These are phyloP conservation scores for Collichthys lucidus DNA, from an alignment of 2,113 vertebrate genomes.

Conservation along the genomic window DNA sequence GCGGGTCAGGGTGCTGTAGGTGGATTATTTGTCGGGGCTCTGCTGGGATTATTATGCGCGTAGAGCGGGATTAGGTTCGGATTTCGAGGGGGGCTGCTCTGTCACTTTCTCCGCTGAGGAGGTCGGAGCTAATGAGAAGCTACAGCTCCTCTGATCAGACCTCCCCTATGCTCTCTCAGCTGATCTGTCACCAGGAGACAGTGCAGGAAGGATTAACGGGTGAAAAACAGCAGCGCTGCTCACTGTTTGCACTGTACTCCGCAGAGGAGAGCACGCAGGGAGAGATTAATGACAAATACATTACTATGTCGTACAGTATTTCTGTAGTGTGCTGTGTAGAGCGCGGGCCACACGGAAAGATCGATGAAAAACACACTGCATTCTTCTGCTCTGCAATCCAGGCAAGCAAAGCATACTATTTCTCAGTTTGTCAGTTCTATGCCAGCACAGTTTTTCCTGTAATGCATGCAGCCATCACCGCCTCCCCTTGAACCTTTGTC, in stretches of 20 bases:
- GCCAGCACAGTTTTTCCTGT: conserved; percentile 37
- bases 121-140: conserved; percentile 77
- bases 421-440: conserved; percentile 45
- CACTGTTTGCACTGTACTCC: conserved; percentile 44
- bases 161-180: neutral
- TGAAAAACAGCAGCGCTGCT: conserved; percentile 4
- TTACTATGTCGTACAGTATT: conserved; percentile 39
- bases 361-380: conserved; percentile 60
- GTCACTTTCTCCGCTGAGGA: conserved; percentile 68
- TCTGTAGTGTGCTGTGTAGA: conserved; percentile 22
- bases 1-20: conserved; percentile 54
- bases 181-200: conserved; percentile 64
- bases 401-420: conserved; percentile 30
- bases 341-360: conserved; percentile 54
- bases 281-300: conserved; percentile 72
- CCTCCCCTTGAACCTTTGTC: conserved; percentile 49
- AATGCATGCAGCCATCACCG: conserved; percentile 29
- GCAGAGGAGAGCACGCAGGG: conserved; percentile 22
- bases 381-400: conserved; percentile 41
- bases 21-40: conserved; percentile 75
- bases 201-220: conserved; percentile 50
- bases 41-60: conserved; percentile 74
- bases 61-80: conserved; percentile 73
- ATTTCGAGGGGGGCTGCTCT: conserved; percentile 71
- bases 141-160: conserved; percentile 54